Percentiles rank a stretch among this genome's conserved stretches.
Conservation (phyloP, 2,113 vertebrate genomes). For the Tachuris rubrigastra region DNA sequence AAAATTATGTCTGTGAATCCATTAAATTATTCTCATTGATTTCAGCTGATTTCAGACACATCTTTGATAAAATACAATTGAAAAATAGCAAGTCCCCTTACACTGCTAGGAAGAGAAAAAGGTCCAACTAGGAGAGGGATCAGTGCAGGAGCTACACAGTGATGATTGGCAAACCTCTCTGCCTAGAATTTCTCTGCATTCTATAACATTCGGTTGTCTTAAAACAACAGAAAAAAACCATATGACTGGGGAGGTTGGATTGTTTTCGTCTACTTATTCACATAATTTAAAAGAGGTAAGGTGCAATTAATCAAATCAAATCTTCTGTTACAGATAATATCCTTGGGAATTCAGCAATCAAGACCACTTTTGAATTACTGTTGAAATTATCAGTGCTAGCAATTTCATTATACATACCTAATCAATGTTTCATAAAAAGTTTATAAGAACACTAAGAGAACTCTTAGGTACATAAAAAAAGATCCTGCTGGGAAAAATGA, state of each 20-base stretch:
- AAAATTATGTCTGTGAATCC: neutral
- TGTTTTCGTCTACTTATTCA: neutral
- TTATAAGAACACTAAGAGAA: neutral
- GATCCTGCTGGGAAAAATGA: neutral
- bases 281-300: neutral
- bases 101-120: neutral
- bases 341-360: slow-evolving; percentile 34
- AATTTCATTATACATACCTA: slow-evolving; percentile 4
- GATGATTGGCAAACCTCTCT: neutral
- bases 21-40: neutral
- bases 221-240: neutral
- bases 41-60: neutral
- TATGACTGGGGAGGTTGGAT: neutral
- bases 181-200: neutral
- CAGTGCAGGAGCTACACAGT: neutral
- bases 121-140: neutral
- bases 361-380: slow-evolving; percentile 1
- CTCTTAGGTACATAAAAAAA: neutral
- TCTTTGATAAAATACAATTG: neutral
- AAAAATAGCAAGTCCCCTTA: neutral
- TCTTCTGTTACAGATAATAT: neutral
- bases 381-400: neutral
- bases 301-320: slow-evolving; percentile 31
- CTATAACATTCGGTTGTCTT: neutral
- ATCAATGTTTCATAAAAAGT: neutral